phyloP scores from a whole-genome alignment of 2,888 invertebrate genomes.

The Nysson spinosus region DNA sequence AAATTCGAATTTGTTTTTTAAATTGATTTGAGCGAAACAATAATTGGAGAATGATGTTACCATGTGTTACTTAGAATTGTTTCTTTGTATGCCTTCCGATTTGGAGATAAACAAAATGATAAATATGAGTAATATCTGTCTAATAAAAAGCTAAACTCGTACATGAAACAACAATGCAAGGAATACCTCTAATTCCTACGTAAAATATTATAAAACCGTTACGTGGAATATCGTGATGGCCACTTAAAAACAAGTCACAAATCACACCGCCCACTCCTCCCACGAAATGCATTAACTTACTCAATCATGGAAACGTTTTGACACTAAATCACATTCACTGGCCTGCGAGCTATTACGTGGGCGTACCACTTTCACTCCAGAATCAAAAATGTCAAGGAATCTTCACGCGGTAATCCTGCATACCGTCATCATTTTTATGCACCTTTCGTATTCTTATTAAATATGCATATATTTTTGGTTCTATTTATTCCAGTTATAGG shows the following conservation, averaged over 20 bases:
- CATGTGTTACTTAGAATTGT: too few species aligned
- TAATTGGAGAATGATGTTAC: too few species aligned
- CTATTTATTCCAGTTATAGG: too few species aligned
- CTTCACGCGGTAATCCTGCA: not conserved
- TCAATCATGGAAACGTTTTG: slow-evolving; percentile 54
- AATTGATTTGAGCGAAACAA: too few species aligned
- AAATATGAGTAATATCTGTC: too few species aligned
- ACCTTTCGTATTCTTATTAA: too few species aligned
- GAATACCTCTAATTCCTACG: slow-evolving; percentile 24
- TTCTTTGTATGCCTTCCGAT: too few species aligned
- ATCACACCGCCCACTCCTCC: slow-evolving; percentile 46
- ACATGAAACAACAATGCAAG: too few species aligned
- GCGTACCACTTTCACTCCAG: slow-evolving; percentile 61
- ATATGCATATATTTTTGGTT: too few species aligned
- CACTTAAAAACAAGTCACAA: slow-evolving; percentile 36
- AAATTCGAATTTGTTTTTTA: too few species aligned
- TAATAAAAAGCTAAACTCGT: too few species aligned
- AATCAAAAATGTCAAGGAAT: slow-evolving; percentile 63
- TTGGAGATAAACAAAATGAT: too few species aligned
- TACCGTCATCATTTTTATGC: not conserved
- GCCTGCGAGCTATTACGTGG: slow-evolving; percentile 22
- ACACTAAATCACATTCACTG: slow-evolving; percentile 39
- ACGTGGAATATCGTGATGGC: slow-evolving; percentile 34
- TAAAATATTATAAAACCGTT: slow-evolving; percentile 42
- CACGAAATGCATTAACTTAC: slow-evolving; percentile 51